Base-by-base conservation (phyloP, 2,113 vertebrate species). In the Madoqua kirkii region DNA sequence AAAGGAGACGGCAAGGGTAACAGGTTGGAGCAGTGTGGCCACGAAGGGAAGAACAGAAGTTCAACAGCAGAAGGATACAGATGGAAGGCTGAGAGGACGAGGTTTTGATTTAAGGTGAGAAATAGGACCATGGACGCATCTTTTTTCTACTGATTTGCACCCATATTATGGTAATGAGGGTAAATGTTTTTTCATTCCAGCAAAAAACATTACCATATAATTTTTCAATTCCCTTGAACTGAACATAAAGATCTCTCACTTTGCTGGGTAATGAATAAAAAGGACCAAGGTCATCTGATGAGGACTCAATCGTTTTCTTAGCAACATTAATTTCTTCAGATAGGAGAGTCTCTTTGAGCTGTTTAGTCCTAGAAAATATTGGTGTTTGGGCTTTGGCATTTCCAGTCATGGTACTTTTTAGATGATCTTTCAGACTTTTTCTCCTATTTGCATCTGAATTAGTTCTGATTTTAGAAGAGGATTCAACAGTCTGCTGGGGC, bases 261-360 rank as follows among this genome's bases (percentile, higher is more conserved):
- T 99, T 99, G 97, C 98, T 99, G 50, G 99, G 99, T 29, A 99
- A 99, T 9, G 99, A 99, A 96, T 99, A 99, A 98, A 99, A 99
- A 3, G 99, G 99, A 16, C 99, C 99, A 43, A 99, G 98, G 93
- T 99, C 99, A 23, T 98, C 95, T 29, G 98, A 98, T 2, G 98
- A 98, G 0, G 98, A 97, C 82, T 99, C 99, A 57, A 99, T 98
- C 33, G 99, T 96, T 98, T 98, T 99, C 96, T 98, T 97, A 64
- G 99, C 99, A 74, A 99, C 98, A 88, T 97, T 98, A 48, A 99
- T 99, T 98, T 99, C 99, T 98, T 99, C 98, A 25, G 98, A 99
- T 25, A 99, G 97, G 78, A 99, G 97, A 9, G 99, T 99, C 88
- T 99, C 99, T 96, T 99, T 99, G 82, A 99, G 98, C n/a, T 97